phyloP scores from a whole-genome alignment of 2,113 vertebrate species.

The Megaleporinus macrocephalus region DNA sequence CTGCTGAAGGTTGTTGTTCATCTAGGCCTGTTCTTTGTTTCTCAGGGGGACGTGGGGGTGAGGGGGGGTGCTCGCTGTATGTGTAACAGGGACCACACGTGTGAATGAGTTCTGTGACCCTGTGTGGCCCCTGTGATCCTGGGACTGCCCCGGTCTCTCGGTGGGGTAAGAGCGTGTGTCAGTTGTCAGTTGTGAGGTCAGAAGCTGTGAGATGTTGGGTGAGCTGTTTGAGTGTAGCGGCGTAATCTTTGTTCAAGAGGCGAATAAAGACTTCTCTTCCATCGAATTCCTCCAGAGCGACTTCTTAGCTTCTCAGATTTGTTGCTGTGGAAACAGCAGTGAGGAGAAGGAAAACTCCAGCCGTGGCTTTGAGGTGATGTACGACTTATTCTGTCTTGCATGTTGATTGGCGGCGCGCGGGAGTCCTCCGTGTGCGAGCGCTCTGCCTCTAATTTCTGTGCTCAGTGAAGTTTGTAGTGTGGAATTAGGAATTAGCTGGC shows the following conservation, averaged over 20 bases:
- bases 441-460: slow-evolving; percentile 46
- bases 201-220: background rate
- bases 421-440: slow-evolving; percentile 21
- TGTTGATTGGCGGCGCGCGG: slow-evolving; percentile 42
- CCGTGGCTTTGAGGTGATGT: slow-evolving; percentile 17
- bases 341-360: background rate
- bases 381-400: slow-evolving; percentile 30
- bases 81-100: background rate
- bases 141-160: background rate
- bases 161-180: background rate
- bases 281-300: slow-evolving; percentile 22
- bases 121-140: background rate
- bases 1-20: too few relatives aligned
- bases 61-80: too few relatives aligned
- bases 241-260: slow-evolving; percentile 6
- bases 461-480: slow-evolving; percentile 40
- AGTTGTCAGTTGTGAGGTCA: background rate
- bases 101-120: background rate
- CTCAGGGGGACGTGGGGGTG: too few relatives aligned
- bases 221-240: background rate
- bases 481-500: slow-evolving; percentile 43
- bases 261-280: background rate
- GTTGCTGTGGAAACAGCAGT: slow-evolving; percentile 15
- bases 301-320: slow-evolving; percentile 28
- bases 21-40: too few relatives aligned